Evolutionary conservation across 2,888 invertebrate species (phyloP).

Genomic region (Diogma glabrata): DNA sequence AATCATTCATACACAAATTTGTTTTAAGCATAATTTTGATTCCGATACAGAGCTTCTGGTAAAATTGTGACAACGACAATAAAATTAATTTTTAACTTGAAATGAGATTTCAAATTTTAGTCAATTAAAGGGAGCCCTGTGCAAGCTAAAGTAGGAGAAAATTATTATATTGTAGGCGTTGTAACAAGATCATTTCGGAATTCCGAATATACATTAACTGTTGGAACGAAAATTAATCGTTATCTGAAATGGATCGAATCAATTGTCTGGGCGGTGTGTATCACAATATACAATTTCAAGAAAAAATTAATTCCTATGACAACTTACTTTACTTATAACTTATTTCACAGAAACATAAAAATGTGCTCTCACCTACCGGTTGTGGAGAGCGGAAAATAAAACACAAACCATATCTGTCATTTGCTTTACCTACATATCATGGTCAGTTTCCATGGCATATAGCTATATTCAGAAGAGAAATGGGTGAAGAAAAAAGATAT

Average conservation of each 20-base stretch:
- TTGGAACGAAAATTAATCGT: not conserved
- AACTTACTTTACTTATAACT: too few species aligned
- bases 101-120: not conserved
- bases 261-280: not conserved
- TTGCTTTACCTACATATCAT: not conserved
- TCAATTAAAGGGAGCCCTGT: not conserved
- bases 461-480: not conserved
- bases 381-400: not conserved
- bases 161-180: not conserved
- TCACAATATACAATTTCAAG: too few species aligned
- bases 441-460: not conserved
- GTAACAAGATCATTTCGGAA: not conserved
- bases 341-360: not conserved
- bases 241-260: not conserved
- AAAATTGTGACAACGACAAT: not conserved
- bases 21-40: not conserved
- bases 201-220: not conserved
- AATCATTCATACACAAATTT: not conserved
- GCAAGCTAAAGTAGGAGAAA: not conserved
- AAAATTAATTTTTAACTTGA: not conserved
- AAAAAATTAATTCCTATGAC: too few species aligned
- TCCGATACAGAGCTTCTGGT: not conserved
- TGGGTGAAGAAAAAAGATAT: not conserved
- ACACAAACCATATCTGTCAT: not conserved
- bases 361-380: not conserved